A percentile compares a stretch with the other conserved stretches of the same genome.
These are phyloP conservation scores for Podarcis siculus DNA, from an alignment of 2,797 vertebrate species.

Conservation along the genomic window DNA sequence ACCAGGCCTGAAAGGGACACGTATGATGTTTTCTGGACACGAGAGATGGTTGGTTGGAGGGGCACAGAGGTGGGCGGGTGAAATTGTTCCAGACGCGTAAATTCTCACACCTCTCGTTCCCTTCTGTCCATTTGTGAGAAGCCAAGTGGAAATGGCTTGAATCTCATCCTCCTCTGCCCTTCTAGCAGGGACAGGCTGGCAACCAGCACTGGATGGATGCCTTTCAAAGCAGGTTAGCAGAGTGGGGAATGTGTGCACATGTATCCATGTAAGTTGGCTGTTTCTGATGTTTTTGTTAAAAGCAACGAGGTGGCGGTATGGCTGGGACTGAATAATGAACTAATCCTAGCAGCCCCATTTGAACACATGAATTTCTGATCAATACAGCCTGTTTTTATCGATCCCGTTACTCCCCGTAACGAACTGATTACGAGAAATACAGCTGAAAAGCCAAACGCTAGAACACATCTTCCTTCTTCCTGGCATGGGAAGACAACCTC, in stretches of 20 bases:
- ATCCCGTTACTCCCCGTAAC: slow-evolving; percentile 24
- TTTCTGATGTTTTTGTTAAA: too few species aligned
- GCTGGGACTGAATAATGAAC: slow-evolving; percentile 18
- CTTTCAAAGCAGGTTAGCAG: accelerated
- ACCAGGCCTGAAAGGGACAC: neutral
- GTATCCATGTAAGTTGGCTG: too few species aligned
- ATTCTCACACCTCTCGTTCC: neutral
- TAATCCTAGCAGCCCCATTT: neutral
- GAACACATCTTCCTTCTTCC: neutral
- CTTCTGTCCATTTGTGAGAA: slow-evolving; percentile 18
- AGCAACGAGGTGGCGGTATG: neutral
- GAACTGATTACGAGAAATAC: slow-evolving; percentile 12
- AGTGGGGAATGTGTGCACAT: neutral
- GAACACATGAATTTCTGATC: slow-evolving; percentile 39
- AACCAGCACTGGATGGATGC: accelerated
- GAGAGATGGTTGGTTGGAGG: neutral
- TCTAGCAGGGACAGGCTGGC: neutral
- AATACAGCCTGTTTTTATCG: neutral
- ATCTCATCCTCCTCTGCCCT: neutral
- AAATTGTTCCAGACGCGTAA: neutral
- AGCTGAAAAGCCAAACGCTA: neutral
- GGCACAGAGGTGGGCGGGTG: neutral
- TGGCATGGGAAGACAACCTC: neutral
- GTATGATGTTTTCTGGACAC: neutral
- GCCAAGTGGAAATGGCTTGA: neutral